phyloP scores from a whole-genome alignment of 2,888 invertebrate genomes.

The Epirrhoe alternata region DNA sequence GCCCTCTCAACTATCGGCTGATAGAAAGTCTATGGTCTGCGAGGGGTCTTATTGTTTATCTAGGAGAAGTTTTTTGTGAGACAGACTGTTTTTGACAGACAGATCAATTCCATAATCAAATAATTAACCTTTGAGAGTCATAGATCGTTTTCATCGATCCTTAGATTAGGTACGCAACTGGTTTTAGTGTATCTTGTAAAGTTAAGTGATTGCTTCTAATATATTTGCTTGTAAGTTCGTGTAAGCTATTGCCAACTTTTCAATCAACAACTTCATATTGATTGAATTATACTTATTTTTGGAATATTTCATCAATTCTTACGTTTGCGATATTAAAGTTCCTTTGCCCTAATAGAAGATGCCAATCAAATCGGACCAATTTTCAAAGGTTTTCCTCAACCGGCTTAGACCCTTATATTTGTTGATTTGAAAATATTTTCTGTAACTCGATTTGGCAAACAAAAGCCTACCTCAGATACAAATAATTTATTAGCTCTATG shows the following conservation, averaged over 20 bases:
- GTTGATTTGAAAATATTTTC: slow-evolving; percentile 8
- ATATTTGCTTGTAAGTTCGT: too few species aligned
- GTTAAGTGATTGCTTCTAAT: too few species aligned
- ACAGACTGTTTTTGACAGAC: too few species aligned
- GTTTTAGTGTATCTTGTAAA: too few species aligned
- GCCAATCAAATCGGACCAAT: slow-evolving; percentile 20
- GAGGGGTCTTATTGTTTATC: too few species aligned
- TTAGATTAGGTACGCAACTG: too few species aligned
- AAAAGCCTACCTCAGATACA: not conserved
- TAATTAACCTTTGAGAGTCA: too few species aligned
- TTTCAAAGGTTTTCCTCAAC: slow-evolving; percentile 16
- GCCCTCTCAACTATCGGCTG: too few species aligned
- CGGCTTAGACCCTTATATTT: not conserved
- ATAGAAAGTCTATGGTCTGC: too few species aligned
- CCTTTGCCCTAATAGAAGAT: slow-evolving; percentile 17
- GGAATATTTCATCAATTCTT: not conserved
- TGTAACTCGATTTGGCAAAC: slow-evolving; percentile 6
- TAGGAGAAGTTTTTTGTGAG: slow-evolving; percentile 2
- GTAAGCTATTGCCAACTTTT: too few species aligned
- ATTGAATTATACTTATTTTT: not conserved
- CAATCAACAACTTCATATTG: not conserved
- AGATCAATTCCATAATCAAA: slow-evolving; percentile 9
- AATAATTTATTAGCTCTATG: not conserved
- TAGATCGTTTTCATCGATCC: too few species aligned
- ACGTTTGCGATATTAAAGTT: not conserved